Conservation (phyloP, 2,113 vertebrate species). For the Tragelaphus imberbis region DNA sequence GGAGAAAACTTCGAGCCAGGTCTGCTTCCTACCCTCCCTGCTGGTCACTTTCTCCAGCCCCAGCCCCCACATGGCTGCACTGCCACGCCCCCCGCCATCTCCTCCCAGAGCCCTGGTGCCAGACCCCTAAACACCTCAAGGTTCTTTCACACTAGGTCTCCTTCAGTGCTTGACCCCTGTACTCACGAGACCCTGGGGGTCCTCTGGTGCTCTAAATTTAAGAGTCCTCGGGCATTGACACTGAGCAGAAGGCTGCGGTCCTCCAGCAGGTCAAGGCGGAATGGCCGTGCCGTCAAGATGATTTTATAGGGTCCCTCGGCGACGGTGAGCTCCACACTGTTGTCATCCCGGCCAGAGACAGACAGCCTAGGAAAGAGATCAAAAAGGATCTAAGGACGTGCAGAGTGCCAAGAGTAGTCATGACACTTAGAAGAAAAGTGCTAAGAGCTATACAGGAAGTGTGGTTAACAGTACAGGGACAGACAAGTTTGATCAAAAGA, state of each 20-base stretch:
- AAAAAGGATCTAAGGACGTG: not conserved
- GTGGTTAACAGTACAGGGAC: not conserved
- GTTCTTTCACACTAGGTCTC: not conserved
- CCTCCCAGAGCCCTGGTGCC: not conserved
- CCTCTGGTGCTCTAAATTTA: constrained; percentile 90
- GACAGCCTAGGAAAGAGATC: constrained; percentile 78
- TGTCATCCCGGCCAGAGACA: constrained; percentile 87
- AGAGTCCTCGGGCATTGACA: constrained; percentile 91
- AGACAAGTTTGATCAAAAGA: not conserved
- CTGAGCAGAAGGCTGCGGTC: constrained; percentile 88
- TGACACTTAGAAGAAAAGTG: not conserved
- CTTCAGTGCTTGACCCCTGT: not conserved
- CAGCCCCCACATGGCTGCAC: not conserved
- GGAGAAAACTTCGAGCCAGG: not conserved
- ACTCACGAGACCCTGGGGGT: constrained; percentile 93
- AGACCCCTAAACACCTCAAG: not conserved
- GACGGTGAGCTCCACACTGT: constrained; percentile 87
- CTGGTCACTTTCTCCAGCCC: not conserved
- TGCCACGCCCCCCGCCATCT: not conserved
- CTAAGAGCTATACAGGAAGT: not conserved
- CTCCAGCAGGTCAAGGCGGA: constrained; percentile 90
- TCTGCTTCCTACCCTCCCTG: not conserved
- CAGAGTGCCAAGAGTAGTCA: not conserved
- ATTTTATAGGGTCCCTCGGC: constrained; percentile 84
- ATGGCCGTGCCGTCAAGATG: constrained; percentile 87